Evolutionary conservation across 2,888 invertebrate species (phyloP), one percentile per base, ranked within the genome.

Genomic region (Sialis fuliginosa): DNA sequence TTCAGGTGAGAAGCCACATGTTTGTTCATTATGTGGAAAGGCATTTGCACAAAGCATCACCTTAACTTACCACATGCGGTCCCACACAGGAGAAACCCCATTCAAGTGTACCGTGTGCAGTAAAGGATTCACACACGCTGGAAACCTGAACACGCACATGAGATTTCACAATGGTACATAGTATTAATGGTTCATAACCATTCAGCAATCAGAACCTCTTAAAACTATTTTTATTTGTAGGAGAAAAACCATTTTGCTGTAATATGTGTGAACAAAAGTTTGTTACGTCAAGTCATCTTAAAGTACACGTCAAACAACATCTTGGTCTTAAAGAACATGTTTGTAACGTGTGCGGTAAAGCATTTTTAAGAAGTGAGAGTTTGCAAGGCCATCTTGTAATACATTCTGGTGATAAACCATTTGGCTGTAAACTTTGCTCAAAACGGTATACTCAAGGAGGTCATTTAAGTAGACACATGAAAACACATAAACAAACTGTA

Each of bases 331-430:
- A 55, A 35, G 54, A 57, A 7, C 55, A 59, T 49, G 50, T 52
- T 32, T 76, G 76, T 54, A 62, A 64, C 13, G 65, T 69, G 42
- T 77, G 77, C 57, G 68, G 65, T 8, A 71, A 75, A 52, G 63
- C 66, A 5, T 68, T 72, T 45, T 63, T 70, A 0, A 59, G 72
- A 39, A 70, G 69, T 32, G 66, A 71, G 42, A 69, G 70, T 59
- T 56, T 74, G 48, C 60, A 60, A 49, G 64, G 71, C 33, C 77
- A 77, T 54, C 56, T 70, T 45, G 55, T 72, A n/a, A 69, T 67
- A 42, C 75, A 75, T 55, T 72, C 72, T 2, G 69, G 75, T 31
- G 71, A 75, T 52, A 75, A 74, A 56, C 75, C 75, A 4, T 70
- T 71, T 57, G 63, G 64, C 33, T 77, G 77, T 59, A 64, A 65